Conservation (phyloP, 92 coral and sea anemone genomes). For the Bergia sp. region DNA sequence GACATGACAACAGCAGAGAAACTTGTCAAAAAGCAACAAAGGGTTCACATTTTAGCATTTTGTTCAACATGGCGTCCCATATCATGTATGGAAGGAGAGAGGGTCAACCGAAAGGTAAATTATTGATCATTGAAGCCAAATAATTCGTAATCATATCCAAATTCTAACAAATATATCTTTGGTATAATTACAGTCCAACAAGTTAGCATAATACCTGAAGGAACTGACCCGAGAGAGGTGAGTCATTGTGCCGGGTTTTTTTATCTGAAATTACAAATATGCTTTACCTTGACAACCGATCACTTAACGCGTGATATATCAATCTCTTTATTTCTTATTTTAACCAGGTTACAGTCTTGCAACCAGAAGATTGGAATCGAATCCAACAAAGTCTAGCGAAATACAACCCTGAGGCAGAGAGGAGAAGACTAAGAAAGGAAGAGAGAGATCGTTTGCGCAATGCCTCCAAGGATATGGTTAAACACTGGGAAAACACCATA, state of each 20-base stretch:
- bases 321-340: background rate
- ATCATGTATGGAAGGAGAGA: constrained; percentile 95
- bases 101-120: constrained; percentile 89
- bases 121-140: background rate
- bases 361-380: constrained; percentile 93
- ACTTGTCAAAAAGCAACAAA: constrained; percentile 32
- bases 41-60: background rate
- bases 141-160: background rate
- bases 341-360: constrained; percentile 88
- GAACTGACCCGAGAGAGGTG: constrained; percentile 92
- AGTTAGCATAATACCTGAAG: constrained; percentile 83
- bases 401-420: constrained; percentile 88
- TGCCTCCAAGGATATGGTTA: constrained; percentile 80
- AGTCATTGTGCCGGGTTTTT: constrained; percentile 10
- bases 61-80: constrained; percentile 84
- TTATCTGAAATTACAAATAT: no score
- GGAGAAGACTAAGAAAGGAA: constrained; percentile 70
- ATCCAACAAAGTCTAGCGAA: constrained; percentile 91
- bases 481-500: constrained; percentile 98
- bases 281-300: background rate
- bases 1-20: constrained; percentile 55
- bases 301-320: background rate
- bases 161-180: background rate
- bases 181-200: constrained; percentile 53
- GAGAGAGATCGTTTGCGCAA: constrained; percentile 87